Base-by-base conservation (phyloP, 2,888 invertebrate genomes). In the Eupithecia dodoneata region DNA sequence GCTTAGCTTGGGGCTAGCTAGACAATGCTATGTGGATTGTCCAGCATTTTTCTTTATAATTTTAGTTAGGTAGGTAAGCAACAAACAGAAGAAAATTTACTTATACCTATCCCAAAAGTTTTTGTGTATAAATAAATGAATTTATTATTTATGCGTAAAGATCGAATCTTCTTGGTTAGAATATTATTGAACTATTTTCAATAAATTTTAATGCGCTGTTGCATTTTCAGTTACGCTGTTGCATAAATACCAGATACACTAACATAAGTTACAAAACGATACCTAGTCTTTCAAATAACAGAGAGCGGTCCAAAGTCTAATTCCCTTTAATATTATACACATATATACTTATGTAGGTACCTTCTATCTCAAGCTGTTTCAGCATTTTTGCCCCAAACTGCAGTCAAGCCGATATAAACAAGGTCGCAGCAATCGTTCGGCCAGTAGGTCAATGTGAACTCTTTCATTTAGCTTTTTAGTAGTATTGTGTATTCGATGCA, bases 401-500 rank as follows among this genome's bases (percentile, higher is more conserved):
- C 74, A 72, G 44, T 65, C 59, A 44, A 74, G 44, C 30, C 30
- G 75, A 72, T 76, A 69, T 55, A 77, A 76, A 67, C 76, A 77
- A 81, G 81, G 81, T 42, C 74, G 71, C 52, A 66, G 71, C 78
- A 79, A 78, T 73, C 76, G 78, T 74, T 73, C 77, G 74, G 80
- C 71, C 79, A 83, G 77, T 82, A 72, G 83, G 81, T 82, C 83
- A 84, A 82, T 81, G 83, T 79, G 63, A 80, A 72, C 80, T 79
- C 77, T 80, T 79, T 75, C 10, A 47, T 10, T 59, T 79, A 76
- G 71, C 77, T 75, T 80, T 77, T 77, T 76, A 79, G 76, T 74
- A 44, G 49, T 66, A 69, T 63, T 41, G 59, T 74, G 63, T 18
- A 59, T 66, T 78, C 45, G 73, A 78, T 70, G 77, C 42, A 5